A percentile compares a stretch with the other conserved stretches of the same genome.
These are phyloP conservation scores for Armadillidium nasatum DNA, from an alignment of 1,140 invertebrate species.

Conservation along the genomic window DNA sequence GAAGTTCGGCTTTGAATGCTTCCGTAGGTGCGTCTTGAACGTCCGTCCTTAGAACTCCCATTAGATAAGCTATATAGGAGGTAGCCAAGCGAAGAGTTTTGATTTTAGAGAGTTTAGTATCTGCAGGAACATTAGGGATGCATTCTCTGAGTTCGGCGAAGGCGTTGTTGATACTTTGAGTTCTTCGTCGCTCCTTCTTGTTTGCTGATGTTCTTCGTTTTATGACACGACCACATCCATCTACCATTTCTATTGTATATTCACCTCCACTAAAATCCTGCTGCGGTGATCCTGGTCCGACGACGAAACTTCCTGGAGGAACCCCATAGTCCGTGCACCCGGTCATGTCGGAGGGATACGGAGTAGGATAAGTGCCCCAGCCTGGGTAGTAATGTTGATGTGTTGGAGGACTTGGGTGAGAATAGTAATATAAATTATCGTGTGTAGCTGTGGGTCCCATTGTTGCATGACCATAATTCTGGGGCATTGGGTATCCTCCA, in stretches of 20 bases:
- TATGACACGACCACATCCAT: slow-evolving; percentile 22
- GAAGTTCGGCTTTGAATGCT: background rate
- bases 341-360: slow-evolving; percentile 19
- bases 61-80: slow-evolving; percentile 83
- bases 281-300: slow-evolving; percentile 19
- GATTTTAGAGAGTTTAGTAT: slow-evolving; percentile 88
- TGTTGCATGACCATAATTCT: slow-evolving; percentile 23
- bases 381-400: slow-evolving; percentile 22
- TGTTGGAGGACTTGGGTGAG: slow-evolving; percentile 19
- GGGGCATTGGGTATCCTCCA: slow-evolving; percentile 27
- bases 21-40: background rate
- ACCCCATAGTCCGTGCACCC: slow-evolving; percentile 22
- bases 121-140: slow-evolving; percentile 90
- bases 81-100: slow-evolving; percentile 71
- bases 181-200: slow-evolving; percentile 83
- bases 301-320: slow-evolving; percentile 18
- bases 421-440: slow-evolving; percentile 21
- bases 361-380: slow-evolving; percentile 20
- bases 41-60: slow-evolving; percentile 57
- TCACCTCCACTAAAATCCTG: slow-evolving; percentile 17
- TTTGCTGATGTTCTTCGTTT: slow-evolving; percentile 59
- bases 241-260: slow-evolving; percentile 25
- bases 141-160: slow-evolving; percentile 84
- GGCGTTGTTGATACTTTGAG: slow-evolving; percentile 90
- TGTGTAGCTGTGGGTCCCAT: slow-evolving; percentile 12